Evolutionary conservation across 2,888 invertebrate genomes (phyloP), one percentile per base, ranked within the genome.

Genomic region (Ceratothoa steindachneri): DNA sequence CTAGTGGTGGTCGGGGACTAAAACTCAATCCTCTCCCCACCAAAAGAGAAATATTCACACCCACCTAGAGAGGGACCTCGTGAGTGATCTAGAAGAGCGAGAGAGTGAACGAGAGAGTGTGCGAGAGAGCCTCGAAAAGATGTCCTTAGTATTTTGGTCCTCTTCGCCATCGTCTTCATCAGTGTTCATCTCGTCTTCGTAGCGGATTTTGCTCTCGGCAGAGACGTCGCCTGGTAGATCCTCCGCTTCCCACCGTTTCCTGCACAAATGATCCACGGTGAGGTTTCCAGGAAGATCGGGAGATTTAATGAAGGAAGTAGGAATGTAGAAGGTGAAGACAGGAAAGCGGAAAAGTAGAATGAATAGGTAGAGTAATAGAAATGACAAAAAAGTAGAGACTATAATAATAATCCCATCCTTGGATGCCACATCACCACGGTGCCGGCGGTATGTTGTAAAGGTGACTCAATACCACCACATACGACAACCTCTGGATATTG

Each of bases 71-170:
- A 67, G 41, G n/a, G 30, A 29, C 30, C 24, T 30, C 15, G 15
- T 66, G 28, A 41, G 15, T 53, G 29, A 70, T 60, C 70, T 55
- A 22, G 60, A 70, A n/a, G 74, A 72, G 12, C 72, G 55, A 7
- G 77, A 77, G 29, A 73, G 71, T 19, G 77, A 77, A n/a, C 75
- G 51, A 22, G 74, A 74, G 15, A 77, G 73, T 19, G 77, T 75
- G 19, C 75, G 68, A 3, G 77, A 77, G 71, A 77, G 75, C 12
- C 71, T 67, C 52, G 72, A 70, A 24, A 77, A 72, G 27, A 77
- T 55, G 41, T 75, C 69, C 1, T 69, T 69, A 1, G 77, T 75
- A 2, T 68, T 52, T 12, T 27, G 15, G 27, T 67, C 66, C 12
- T 28, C 52, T 15, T 60, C 29, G 0, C 60, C 71, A 22, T 70